Percentiles rank a stretch among this genome's conserved stretches.
Evolutionary conservation across 2,888 invertebrate genomes (phyloP).

Genomic region (Stratiomys singularior): DNA sequence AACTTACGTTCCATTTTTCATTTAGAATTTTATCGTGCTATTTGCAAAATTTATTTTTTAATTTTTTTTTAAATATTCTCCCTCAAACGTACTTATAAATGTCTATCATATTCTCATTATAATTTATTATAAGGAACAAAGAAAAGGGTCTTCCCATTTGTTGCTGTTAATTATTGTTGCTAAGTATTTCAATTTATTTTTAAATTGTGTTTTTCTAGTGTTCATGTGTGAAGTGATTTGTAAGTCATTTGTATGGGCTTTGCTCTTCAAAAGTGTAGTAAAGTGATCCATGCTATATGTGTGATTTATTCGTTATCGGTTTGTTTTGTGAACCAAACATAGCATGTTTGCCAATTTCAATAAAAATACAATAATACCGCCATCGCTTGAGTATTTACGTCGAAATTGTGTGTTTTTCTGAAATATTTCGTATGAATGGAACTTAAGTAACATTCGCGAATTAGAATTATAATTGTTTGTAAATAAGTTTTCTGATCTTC

Average conservation of each 20-base stretch:
- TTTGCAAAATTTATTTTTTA: too few species aligned
- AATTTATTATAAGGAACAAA: constrained; percentile 37
- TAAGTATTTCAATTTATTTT: constrained; percentile 10
- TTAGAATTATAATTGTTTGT: background rate
- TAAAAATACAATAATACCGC: background rate
- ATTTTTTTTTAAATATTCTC: constrained; percentile 13
- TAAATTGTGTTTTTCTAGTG: background rate
- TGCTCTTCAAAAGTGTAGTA: constrained; percentile 12
- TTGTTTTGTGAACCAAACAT: constrained; percentile 18
- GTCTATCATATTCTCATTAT: constrained; percentile 11
- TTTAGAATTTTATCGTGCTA: constrained; percentile 23
- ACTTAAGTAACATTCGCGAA: background rate
- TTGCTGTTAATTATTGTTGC: constrained; percentile 6
- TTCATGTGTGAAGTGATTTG: constrained; percentile 4
- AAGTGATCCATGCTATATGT: background rate
- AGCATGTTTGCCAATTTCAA: background rate
- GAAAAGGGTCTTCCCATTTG: constrained; percentile 14
- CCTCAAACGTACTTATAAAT: background rate
- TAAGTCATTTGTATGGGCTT: background rate
- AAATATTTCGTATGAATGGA: too few species aligned
- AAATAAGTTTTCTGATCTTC: background rate
- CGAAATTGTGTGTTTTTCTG: background rate
- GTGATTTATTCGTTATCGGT: background rate
- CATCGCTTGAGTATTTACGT: background rate
- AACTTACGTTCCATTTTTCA: background rate